Base-by-base conservation (phyloP, 2,113 vertebrate species). In the Thamnaconus septentrionalis region DNA sequence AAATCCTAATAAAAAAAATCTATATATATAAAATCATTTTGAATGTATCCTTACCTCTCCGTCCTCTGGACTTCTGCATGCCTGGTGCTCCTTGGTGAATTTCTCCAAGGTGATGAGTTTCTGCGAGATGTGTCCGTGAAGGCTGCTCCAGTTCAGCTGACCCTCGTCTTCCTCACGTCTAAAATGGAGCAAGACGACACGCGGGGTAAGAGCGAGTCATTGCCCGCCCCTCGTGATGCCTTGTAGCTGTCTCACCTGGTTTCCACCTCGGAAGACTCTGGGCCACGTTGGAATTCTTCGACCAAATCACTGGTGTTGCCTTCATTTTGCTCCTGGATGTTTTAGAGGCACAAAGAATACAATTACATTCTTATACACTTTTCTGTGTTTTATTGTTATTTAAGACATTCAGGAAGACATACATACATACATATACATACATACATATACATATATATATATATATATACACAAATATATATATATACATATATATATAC, bases 251-350 rank as follows among this genome's bases (percentile, higher is more conserved):
- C 47, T 64, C 75, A 90, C 85, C 80, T 64, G 53, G 56, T 4
- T 5, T 39, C 10, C 41, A 41, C 40, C 5, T 68, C 45, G 55
- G 81, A 53, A 2, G 49, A 41, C 18, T 43, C 12, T 10, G 48
- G n/a, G 0, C 46, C 7, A 31, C 63, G 52, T 31, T 64, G 53
- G 47, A 53, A 47, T 51, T 59, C 66, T 45, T 73, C 55, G 47
- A 31, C 42, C 3, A 54, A 43, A 62, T 83, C 88, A 0, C 58
- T 71, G 59, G 81, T 79, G 53, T 88, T 82, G 50, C 88, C 88
- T 74, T 92, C 86, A 61, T 76, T 91, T 72, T 91, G 89, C 60
- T 92, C 89, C 8, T 69, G 18, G 18, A 31, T 31, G 18, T 31
- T 31, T 31, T 31, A 31, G 18, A 31, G 18, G 18, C 2, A 31